Evolutionary conservation across 1,140 invertebrate species (phyloP).

Genomic region (Zaprionus nigranus): DNA sequence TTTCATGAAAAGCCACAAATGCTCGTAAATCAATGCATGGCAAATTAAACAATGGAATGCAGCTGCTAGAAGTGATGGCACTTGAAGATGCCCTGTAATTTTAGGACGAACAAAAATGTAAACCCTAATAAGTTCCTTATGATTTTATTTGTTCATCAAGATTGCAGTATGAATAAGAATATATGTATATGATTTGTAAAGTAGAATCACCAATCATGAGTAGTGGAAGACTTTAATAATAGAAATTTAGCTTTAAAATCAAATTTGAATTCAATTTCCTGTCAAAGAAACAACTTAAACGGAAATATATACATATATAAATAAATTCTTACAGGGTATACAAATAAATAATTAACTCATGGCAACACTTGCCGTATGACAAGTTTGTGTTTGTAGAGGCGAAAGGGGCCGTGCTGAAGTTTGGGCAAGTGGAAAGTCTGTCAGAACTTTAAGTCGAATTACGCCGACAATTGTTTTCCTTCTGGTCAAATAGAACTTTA

Average conservation of each 20-base stretch:
- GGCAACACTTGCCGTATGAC: slow-evolving; percentile 4
- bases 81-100: not conserved
- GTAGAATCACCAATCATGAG: too few relatives aligned
- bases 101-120: too few relatives aligned
- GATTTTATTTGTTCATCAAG: not conserved
- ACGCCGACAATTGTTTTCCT: slow-evolving; percentile 26
- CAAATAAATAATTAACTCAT: slow-evolving; percentile 8
- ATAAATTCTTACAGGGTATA: slow-evolving; percentile 2
- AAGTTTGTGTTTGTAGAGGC: too few relatives aligned
- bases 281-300: not conserved
- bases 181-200: too few relatives aligned
- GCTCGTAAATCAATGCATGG: slow-evolving; percentile 40
- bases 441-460: slow-evolving; percentile 19
- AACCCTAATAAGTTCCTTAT: too few relatives aligned
- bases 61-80: not conserved
- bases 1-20: slow-evolving; percentile 27
- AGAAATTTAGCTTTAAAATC: too few relatives aligned
- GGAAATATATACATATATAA: not conserved
- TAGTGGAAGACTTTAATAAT: too few relatives aligned
- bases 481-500: slow-evolving; percentile 26
- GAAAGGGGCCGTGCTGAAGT: not conserved
- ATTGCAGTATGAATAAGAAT: too few relatives aligned
- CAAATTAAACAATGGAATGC: slow-evolving; percentile 23
- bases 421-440: slow-evolving; percentile 6
- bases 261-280: too few relatives aligned